Evolutionary conservation across 2,797 vertebrate species (phyloP).

Genomic region (Bradypodion pumilum): DNA sequence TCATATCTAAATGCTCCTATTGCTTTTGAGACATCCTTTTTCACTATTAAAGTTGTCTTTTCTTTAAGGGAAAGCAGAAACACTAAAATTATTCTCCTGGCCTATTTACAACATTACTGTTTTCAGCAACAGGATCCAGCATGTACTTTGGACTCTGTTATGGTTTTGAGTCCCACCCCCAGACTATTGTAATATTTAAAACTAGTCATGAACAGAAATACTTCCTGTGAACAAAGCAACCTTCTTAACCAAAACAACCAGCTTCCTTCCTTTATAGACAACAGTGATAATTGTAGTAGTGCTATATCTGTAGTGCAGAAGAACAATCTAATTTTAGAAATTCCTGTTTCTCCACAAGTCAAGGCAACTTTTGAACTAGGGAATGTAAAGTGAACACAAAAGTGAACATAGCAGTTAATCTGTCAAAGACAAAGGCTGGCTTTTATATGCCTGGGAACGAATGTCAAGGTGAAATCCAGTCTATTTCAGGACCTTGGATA

Average conservation of each 20-base stretch:
- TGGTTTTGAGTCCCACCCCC: not conserved
- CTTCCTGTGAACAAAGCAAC: not conserved
- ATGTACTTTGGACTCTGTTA: not conserved
- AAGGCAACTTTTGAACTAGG: too few relatives aligned
- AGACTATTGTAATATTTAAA: not conserved
- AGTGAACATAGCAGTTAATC: fast-evolving
- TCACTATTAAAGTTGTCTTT: not conserved
- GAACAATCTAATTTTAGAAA: too few relatives aligned
- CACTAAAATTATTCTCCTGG: not conserved
- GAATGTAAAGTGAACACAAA: too few relatives aligned
- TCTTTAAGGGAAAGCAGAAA: conserved; percentile 1
- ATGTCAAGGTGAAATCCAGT: not conserved
- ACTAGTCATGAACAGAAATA: not conserved
- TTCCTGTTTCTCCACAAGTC: too few relatives aligned
- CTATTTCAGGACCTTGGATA: not conserved
- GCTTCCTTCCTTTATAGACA: not conserved
- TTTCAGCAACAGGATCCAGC: not conserved
- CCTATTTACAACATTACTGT: not conserved
- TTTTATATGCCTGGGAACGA: not conserved
- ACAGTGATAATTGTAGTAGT: not conserved
- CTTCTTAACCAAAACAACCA: not conserved
- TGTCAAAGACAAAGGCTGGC: not conserved
- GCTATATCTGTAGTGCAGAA: too few relatives aligned
- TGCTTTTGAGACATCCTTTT: not conserved
- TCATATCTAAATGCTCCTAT: not conserved